Percentiles rank a stretch among this genome's conserved stretches.
phyloP scores from a whole-genome alignment of 2,888 invertebrate species.

The Zonitis immaculata region DNA sequence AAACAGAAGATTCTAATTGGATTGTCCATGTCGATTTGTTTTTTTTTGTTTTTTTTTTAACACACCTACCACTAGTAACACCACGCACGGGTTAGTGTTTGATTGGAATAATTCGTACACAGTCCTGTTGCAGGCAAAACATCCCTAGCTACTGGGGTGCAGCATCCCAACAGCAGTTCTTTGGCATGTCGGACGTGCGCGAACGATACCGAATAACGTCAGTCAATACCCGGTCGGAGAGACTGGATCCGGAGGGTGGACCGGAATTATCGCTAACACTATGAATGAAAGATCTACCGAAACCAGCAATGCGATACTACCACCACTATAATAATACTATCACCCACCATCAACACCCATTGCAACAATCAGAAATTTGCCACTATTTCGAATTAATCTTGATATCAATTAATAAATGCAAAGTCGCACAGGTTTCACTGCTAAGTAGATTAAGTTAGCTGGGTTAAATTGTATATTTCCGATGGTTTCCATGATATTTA shows the following conservation, averaged over 20 bases:
- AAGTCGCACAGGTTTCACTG: constrained; percentile 1
- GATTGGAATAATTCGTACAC: not conserved
- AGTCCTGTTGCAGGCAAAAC: constrained; percentile 28
- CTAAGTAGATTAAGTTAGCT: not conserved
- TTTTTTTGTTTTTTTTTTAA: constrained; percentile 9
- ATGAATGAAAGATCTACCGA: constrained; percentile 27
- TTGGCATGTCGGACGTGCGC: constrained; percentile 37
- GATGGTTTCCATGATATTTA: not conserved
- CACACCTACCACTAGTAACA: constrained; percentile 18
- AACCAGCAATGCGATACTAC: constrained; percentile 18
- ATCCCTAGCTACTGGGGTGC: constrained; percentile 45
- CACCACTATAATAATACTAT: not conserved
- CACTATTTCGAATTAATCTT: not conserved
- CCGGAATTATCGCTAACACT: constrained; percentile 33
- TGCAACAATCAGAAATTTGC: not conserved
- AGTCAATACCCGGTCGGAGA: constrained; percentile 45
- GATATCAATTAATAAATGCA: constrained; percentile 5
- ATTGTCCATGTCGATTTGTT: constrained; percentile 7
- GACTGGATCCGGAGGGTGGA: constrained; percentile 37
- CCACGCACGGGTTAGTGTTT: constrained; percentile 23
- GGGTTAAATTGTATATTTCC: not conserved
- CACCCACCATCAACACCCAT: not conserved
- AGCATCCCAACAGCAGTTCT: constrained; percentile 41
- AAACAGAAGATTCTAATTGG: constrained; percentile 7
- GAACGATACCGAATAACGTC: constrained; percentile 38